Evolutionary conservation across 1,140 invertebrate genomes (phyloP), one percentile per base, ranked within the genome.

Genomic region (Sycophaga agraensis): DNA sequence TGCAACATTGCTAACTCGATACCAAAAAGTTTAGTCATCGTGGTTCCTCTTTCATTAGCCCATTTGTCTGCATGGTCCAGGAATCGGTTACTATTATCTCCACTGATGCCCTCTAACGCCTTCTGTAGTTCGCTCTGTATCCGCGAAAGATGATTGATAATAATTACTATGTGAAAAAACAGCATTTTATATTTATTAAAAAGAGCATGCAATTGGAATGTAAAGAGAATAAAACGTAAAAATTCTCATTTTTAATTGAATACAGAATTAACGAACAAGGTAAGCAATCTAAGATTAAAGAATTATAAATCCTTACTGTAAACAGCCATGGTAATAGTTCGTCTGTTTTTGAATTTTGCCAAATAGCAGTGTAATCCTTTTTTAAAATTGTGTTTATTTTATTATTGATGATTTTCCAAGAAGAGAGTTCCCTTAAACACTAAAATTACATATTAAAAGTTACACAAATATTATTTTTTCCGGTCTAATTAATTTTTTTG

Each of bases 351-450:
- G 53, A 8, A 49, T 28, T 42, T 34, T 49, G 6, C 60, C 60
- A 56, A 14, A 63, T 5, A 22, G 24, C 16, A 24, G 49, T 34
- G 8, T 63, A 50, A 37, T 63, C 21, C 0, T 56, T 17, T 5
- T 57, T 50, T 16, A 63, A 56, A 22, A 57, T 63, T 2, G 17
- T 6, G n/a, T 35, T n/a, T 0, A 56, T 31, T 56, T 49, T 63
- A 8, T 56, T 43, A n/a, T 63, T 43, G 19, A 63, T 50, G 4
- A 42, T 7, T 11, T 12, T 26, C 60, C 60, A 63, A 7, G 60
- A 63, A n/a, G 45, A 63, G 34, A 63, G 45, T 24, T 56, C 17
- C 17, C 14, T 50, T 0, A 63, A 12, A 17, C 59, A 55, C 53
- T 62, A 16, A 45, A 60, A 60, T 2, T 12, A 45, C 11, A n/a